Percentiles rank a stretch among this genome's conserved stretches.
phyloP scores from a whole-genome alignment of 1,140 invertebrate genomes.

The Aphelinus certus region DNA sequence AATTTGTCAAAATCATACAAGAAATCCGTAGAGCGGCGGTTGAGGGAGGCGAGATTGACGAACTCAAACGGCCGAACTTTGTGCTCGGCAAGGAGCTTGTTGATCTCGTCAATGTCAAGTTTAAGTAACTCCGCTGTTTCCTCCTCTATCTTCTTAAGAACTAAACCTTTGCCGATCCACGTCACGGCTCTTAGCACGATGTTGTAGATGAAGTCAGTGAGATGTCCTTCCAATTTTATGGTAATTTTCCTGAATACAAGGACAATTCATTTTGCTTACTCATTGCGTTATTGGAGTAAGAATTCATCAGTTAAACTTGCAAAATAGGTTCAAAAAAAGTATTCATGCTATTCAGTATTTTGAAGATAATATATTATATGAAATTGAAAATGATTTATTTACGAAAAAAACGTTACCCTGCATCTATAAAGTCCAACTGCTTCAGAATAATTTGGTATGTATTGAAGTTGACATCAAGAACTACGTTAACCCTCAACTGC shows the following conservation, averaged over 20 bases:
- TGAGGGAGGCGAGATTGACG: constrained; percentile 1
- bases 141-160: constrained; percentile 38
- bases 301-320: no score
- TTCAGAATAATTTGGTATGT: constrained; percentile 8
- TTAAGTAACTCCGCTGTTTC: background rate
- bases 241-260: constrained; percentile 34
- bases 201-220: constrained; percentile 44
- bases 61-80: background rate
- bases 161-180: background rate
- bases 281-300: no score
- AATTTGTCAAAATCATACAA: no score
- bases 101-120: constrained; percentile 17
- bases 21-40: no score
- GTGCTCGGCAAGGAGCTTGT: constrained; percentile 7
- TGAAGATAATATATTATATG: no score
- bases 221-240: constrained; percentile 43
- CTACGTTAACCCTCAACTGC: background rate
- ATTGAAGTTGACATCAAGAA: constrained; percentile 3
- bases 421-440: background rate
- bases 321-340: no score
- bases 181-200: constrained; percentile 29
- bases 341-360: no score
- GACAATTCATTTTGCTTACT: no score
- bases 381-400: no score
- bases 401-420: constrained; percentile 9